These are phyloP conservation scores for Mya arenaria DNA, from an alignment of 1,140 invertebrate genomes.

Conservation along the genomic window DNA sequence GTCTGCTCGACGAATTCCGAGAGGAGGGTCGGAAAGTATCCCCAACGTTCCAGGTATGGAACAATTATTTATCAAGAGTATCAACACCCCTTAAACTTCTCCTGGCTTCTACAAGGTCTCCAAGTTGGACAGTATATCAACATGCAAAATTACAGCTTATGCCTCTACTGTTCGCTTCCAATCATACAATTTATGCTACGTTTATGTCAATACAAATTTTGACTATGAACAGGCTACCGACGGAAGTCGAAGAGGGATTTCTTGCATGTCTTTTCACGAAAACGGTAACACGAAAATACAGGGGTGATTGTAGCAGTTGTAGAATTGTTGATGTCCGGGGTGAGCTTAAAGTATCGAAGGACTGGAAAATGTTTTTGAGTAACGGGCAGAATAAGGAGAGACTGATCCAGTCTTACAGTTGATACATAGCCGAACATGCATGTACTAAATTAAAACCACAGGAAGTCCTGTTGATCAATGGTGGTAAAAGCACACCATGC, in stretches of 20 bases:
- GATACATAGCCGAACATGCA: constrained; percentile 1
- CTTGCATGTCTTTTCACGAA: neutral
- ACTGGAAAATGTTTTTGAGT: constrained; percentile 10
- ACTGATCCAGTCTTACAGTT: neutral
- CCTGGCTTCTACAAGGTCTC: neutral
- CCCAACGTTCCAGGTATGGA: constrained; percentile 20
- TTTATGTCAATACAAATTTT: constrained; percentile 11
- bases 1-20: neutral
- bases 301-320: neutral
- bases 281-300: neutral
- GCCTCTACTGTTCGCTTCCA: constrained; percentile 6
- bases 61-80: constrained; percentile 7
- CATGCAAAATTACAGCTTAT: constrained; percentile 20
- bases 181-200: neutral
- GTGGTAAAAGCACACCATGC: neutral
- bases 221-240: neutral
- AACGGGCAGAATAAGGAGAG: neutral
- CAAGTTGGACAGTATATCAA: constrained; percentile 4
- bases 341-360: constrained; percentile 2
- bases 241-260: neutral
- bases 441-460: no score
- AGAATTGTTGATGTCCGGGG: neutral
- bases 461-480: neutral
- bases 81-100: constrained; percentile 10
- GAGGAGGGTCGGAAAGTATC: neutral